Evolutionary conservation across 2,888 invertebrate species (phyloP).

Genomic region (Ethmia dodecea): DNA sequence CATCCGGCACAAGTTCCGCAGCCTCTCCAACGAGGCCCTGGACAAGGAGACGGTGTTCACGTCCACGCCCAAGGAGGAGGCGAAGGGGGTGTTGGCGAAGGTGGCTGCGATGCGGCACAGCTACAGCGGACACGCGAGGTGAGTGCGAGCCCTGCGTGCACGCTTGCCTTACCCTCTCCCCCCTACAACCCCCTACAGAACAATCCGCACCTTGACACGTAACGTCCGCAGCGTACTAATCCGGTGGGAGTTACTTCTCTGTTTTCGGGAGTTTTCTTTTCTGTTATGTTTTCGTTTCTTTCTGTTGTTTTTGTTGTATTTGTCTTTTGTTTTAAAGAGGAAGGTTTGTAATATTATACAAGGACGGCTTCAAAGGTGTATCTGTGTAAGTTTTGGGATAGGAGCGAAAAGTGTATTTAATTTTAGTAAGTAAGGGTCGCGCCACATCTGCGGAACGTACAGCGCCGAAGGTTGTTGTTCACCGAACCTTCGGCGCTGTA

Average conservation of each 20-base stretch:
- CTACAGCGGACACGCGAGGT: constrained; percentile 56
- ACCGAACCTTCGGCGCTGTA: no score
- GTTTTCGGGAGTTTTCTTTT: constrained; percentile 14
- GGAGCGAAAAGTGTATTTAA: no score
- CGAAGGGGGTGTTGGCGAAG: constrained; percentile 22
- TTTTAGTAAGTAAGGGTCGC: no score
- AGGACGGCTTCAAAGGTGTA: no score
- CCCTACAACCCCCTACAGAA: no score
- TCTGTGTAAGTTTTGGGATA: no score
- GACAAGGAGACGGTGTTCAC: constrained; percentile 33
- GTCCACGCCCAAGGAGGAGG: constrained; percentile 45
- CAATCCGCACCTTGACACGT: constrained; percentile 8
- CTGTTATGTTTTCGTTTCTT: constrained; percentile 21
- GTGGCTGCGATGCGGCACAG: constrained; percentile 44
- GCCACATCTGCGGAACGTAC: no score
- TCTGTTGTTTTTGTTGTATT: constrained; percentile 10
- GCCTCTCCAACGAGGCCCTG: constrained; percentile 42
- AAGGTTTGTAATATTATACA: no score
- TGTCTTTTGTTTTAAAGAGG: constrained; percentile 2
- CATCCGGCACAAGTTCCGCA: constrained; percentile 44
- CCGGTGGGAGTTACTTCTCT: constrained; percentile 9
- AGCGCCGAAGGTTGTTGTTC: no score
- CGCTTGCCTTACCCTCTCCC: constrained; percentile 10
- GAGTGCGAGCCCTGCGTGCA: constrained; percentile 25
- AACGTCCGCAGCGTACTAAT: constrained; percentile 20